These are phyloP conservation scores for Eumacrocentrus americanus DNA, from an alignment of 2,888 invertebrate genomes.

Conservation along the genomic window DNA sequence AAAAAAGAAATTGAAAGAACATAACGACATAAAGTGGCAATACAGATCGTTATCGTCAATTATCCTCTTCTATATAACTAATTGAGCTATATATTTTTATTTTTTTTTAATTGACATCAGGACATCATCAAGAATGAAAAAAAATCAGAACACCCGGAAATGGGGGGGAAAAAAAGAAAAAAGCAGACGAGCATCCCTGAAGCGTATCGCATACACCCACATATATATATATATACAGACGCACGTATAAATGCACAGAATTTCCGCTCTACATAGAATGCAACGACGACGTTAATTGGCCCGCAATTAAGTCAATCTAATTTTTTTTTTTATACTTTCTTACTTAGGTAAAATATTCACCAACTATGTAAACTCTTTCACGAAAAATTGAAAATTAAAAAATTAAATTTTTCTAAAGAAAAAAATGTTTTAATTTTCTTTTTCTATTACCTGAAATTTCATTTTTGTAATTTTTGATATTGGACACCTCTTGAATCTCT, in stretches of 20 bases:
- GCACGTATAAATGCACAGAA: conserved; percentile 44
- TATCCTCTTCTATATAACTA: not conserved
- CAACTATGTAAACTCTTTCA: not conserved
- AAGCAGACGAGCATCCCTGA: conserved; percentile 18
- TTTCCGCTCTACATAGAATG: conserved; percentile 57
- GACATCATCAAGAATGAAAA: not conserved
- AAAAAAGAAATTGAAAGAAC: not conserved
- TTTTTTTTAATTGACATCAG: conserved; percentile 1
- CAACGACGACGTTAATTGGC: conserved; percentile 42
- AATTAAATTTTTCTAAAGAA: not conserved
- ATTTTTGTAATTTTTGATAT: conserved; percentile 12
- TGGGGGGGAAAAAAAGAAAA: conserved; percentile 7
- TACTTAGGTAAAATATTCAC: not conserved
- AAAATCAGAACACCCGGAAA: conserved; percentile 18
- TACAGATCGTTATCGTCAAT: too few relatives aligned
- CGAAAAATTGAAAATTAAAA: not conserved
- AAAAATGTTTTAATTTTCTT: too few relatives aligned
- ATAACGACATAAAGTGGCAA: too few relatives aligned
- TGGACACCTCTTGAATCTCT: not conserved
- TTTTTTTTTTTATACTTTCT: not conserved
- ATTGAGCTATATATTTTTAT: not conserved
- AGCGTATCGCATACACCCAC: conserved; percentile 30
- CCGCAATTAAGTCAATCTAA: conserved; percentile 44
- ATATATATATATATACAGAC: conserved; percentile 28
- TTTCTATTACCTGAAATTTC: conserved; percentile 24